Percentiles rank a stretch among this genome's conserved stretches.
Conservation (phyloP, 1,140 invertebrate species). For the Limonius californicus region DNA sequence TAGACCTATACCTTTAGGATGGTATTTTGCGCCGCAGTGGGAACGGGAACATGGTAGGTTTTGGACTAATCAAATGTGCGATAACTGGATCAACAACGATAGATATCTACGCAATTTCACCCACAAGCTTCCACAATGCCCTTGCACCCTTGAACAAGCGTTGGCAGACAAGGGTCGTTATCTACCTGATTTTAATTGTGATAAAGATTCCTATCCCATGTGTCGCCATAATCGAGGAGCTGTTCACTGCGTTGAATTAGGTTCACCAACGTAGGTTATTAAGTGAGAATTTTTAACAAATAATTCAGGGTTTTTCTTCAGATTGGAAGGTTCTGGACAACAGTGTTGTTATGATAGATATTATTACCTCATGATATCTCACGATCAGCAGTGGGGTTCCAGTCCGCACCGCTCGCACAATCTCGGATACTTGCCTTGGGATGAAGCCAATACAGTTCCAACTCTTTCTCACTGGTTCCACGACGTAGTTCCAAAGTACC, state of each 20-base stretch:
- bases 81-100: slow-evolving; percentile 85
- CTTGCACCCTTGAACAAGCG: slow-evolving; percentile 88
- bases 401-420: slow-evolving; percentile 84
- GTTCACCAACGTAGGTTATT: slow-evolving; percentile 76
- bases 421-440: slow-evolving; percentile 85
- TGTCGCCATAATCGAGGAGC: slow-evolving; percentile 87
- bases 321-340: slow-evolving; percentile 86
- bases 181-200: slow-evolving; percentile 86
- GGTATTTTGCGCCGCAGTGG: slow-evolving; percentile 91
- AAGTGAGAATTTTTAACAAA: no score
- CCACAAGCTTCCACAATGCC: slow-evolving; percentile 79
- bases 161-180: slow-evolving; percentile 87
- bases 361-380: slow-evolving; percentile 85
- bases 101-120: slow-evolving; percentile 84
- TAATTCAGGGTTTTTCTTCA: slow-evolving; percentile 44
- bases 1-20: slow-evolving; percentile 82
- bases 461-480: slow-evolving; percentile 92
- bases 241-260: slow-evolving; percentile 88
- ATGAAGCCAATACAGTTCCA: slow-evolving; percentile 87
- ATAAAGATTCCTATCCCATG: slow-evolving; percentile 84
- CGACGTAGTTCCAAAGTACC: slow-evolving; percentile 89
- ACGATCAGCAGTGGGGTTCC: slow-evolving; percentile 93
- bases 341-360: slow-evolving; percentile 96
- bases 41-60: slow-evolving; percentile 65
- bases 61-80: slow-evolving; percentile 80